A percentile compares a stretch with the other conserved stretches of the same genome.
Evolutionary conservation across 2,888 invertebrate species (phyloP).

Genomic region (Oscheius sp.): DNA sequence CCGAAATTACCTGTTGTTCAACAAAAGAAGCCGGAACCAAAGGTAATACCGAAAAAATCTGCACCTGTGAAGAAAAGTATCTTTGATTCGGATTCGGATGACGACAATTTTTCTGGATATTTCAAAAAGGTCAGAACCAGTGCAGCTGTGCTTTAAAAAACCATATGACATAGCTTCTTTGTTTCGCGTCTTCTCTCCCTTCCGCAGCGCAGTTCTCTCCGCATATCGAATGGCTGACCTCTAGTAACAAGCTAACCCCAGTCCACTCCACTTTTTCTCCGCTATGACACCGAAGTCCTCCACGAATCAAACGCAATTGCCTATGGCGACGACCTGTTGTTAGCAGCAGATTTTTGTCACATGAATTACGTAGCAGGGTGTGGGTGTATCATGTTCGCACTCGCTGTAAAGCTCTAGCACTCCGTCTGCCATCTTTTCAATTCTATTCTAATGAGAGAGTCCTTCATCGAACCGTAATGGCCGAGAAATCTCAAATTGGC

Average conservation of each 20-base stretch:
- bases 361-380: constrained; percentile 23
- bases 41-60: not conserved
- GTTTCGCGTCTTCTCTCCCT: constrained; percentile 1
- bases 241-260: constrained; percentile 4
- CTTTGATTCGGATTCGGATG: constrained; percentile 33
- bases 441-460: no score
- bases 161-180: not conserved
- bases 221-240: constrained; percentile 18
- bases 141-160: constrained; percentile 8
- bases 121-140: constrained; percentile 6
- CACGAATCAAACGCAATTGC: not conserved
- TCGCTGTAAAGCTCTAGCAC: constrained; percentile 18
- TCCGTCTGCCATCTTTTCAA: not conserved
- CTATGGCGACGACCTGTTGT: not conserved
- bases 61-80: constrained; percentile 12
- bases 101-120: not conserved
- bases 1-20: not conserved
- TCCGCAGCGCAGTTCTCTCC: constrained; percentile 1
- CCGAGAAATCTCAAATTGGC: not conserved
- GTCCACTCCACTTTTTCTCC: constrained; percentile 4
- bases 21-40: not conserved
- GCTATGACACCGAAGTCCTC: not conserved
- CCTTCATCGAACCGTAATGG: no score
- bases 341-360: constrained; percentile 9
- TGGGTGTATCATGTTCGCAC: constrained; percentile 24